Conservation (phyloP, 2,113 vertebrate species). For the Psittacara wagleri region DNA sequence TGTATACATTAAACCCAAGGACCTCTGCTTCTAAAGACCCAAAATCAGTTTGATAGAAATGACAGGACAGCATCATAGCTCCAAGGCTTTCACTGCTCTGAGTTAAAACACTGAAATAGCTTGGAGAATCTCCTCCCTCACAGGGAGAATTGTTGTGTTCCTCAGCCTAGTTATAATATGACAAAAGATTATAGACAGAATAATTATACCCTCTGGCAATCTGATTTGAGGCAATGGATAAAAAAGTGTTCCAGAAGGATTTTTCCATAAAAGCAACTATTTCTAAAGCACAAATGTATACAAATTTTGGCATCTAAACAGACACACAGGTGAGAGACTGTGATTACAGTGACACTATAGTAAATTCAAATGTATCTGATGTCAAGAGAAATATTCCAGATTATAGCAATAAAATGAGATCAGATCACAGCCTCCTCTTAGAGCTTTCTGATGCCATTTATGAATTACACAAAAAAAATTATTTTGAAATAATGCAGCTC, state of each 20-base stretch:
- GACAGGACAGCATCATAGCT: neutral
- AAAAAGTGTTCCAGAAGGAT: neutral
- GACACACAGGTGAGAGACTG: neutral
- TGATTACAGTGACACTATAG: neutral
- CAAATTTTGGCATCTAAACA: neutral
- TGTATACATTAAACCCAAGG: neutral
- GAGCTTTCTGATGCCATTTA: neutral
- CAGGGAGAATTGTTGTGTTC: neutral
- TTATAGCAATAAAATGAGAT: neutral
- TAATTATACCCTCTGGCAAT: neutral
- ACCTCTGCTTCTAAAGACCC: neutral
- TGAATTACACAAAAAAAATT: constrained; percentile 17
- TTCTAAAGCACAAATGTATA: neutral
- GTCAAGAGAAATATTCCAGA: constrained; percentile 24
- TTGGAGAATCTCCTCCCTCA: neutral
- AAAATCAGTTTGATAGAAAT: neutral
- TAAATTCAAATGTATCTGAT: neutral
- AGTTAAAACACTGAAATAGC: neutral
- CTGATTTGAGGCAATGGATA: neutral
- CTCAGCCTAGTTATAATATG: neutral
- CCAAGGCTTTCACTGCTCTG: neutral
- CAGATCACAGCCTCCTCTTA: neutral
- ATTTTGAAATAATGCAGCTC: neutral
- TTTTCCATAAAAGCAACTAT: constrained; percentile 1
- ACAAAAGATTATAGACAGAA: constrained; percentile 10